Evolutionary conservation across 2,888 invertebrate species (phyloP), one percentile per base, ranked within the genome.

Genomic region (Eumerus sabulonum): DNA sequence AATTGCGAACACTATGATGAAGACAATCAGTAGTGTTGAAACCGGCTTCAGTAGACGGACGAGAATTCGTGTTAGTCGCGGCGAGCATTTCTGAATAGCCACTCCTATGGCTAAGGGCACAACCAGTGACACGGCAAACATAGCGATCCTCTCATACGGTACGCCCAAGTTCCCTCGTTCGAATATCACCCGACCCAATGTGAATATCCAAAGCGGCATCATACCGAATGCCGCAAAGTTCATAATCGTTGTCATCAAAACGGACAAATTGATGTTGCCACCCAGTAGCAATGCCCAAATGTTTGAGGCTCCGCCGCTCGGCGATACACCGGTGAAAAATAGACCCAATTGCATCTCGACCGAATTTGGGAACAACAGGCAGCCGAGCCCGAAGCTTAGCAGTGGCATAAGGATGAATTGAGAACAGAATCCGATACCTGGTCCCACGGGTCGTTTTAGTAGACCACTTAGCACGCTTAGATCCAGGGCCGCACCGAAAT

Each of bases 301-400:
- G 88, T 99, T 99, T 53, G 98, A 98, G 18, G 98, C 97, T 0
- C 98, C 98, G 0, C 99, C 97, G n/a, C 95, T 95, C 0, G 97
- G 97, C 1, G 95, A 93, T 16, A 96, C 95, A 0, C 97, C 97
- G 0, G 96, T 95, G 88, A 96, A 95, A 89, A 97, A 97, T 88
- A 97, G 91, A 1, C 97, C 97, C 82, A 97, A 88, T 51, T 94
- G 94, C 92, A 97, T 91, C 83, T 92, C 92, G 1, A 92, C 90
- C 57, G 90, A 90, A 70, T 92, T 87, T 0, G 94, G 93, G 88
- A 96, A 95, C 16, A 96, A 89, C 14, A 92, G 84, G 83, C 91
- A 91, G 0, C 94, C 95, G 13, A 96, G 88, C 0, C 90, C 91
- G 88, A 93, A 96, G 82, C 95, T 93, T 47, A 94, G 94, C 89